phyloP scores from a whole-genome alignment of 2,888 invertebrate genomes.

The Reticulitermes lucifugus region DNA sequence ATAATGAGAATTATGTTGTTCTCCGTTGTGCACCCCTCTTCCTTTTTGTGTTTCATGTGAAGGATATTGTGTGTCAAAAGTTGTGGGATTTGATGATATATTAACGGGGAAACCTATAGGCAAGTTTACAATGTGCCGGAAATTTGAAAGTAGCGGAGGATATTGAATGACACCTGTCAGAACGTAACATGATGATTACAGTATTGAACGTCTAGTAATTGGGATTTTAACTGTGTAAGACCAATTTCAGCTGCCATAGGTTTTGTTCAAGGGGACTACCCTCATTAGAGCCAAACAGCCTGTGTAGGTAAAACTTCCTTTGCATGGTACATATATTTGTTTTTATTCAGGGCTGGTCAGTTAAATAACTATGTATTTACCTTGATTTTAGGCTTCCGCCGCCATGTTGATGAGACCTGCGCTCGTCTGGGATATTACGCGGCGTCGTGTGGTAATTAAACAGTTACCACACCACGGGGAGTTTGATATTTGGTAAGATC shows the following conservation, averaged over 20 bases:
- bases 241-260: conserved; percentile 6
- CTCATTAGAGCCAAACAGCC: neutral
- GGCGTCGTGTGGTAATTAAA: too few species aligned
- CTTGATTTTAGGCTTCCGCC: too few species aligned
- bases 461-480: too few species aligned
- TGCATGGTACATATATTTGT: neutral
- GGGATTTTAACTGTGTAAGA: conserved; percentile 3
- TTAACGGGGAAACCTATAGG: conserved; percentile 18
- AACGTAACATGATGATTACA: conserved; percentile 15
- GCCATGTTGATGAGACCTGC: too few species aligned
- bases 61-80: conserved; percentile 13
- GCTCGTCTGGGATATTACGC: too few species aligned
- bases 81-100: conserved; percentile 12
- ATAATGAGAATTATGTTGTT: conserved; percentile 28
- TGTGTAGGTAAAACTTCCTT: neutral
- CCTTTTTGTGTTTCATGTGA: conserved; percentile 6
- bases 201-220: neutral
- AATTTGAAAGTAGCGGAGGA: neutral
- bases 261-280: neutral
- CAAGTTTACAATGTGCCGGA: conserved; percentile 30
- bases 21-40: neutral
- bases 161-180: conserved; percentile 27
- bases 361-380: too few species aligned
- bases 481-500: too few species aligned
- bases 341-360: too few species aligned